A percentile compares a stretch with the other conserved stretches of the same genome.
Conservation (phyloP, 2,113 vertebrate genomes). For the Semnornis frantzii region DNA sequence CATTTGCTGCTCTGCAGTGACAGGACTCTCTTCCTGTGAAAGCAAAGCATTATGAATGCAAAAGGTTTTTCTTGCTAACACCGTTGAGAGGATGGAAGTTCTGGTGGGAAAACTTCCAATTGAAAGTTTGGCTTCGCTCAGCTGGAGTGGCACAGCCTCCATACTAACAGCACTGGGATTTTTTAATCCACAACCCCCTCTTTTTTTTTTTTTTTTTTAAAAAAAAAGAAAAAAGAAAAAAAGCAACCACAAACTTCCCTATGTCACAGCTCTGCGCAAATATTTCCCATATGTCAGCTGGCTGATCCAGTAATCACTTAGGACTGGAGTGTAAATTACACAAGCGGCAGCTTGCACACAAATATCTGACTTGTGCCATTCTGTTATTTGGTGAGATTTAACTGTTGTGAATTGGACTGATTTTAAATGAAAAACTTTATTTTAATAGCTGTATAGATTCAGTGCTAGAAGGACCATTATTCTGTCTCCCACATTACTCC, state of each 20-base stretch:
- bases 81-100: conserved; percentile 71
- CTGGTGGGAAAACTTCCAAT: conserved; percentile 77
- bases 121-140: conserved; percentile 77
- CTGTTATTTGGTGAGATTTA: neutral
- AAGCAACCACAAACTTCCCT: conserved; percentile 61
- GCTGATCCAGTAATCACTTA: conserved; percentile 64
- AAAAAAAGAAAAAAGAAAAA: no score
- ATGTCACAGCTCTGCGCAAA: conserved; percentile 71
- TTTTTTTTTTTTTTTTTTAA: no score
- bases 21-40: conserved; percentile 67
- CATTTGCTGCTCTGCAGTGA: conserved; percentile 25
- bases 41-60: conserved; percentile 54
- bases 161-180: conserved; percentile 60
- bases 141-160: conserved; percentile 71
- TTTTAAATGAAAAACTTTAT: neutral
- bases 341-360: neutral
- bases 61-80: conserved; percentile 66
- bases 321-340: conserved; percentile 51
- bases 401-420: neutral
- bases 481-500: neutral
- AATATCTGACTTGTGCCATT: neutral
- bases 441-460: neutral
- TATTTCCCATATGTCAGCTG: conserved; percentile 75
- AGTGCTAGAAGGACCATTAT: neutral
- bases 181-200: no score